phyloP scores from a whole-genome alignment of 2,888 invertebrate genomes.

The Campopleginae sp. region DNA sequence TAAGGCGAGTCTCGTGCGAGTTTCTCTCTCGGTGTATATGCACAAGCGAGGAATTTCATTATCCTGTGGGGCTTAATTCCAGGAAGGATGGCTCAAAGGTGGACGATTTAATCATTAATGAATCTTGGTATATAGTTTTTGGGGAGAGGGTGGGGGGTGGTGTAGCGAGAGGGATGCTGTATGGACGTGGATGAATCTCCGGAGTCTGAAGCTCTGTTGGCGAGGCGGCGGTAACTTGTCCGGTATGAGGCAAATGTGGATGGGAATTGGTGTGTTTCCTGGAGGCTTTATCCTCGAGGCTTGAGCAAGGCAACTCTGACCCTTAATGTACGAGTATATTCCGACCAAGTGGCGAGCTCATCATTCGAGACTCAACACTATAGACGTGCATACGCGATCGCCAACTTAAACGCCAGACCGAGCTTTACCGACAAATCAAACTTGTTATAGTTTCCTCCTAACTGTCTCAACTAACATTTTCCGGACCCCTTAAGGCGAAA shows the following conservation, averaged over 20 bases:
- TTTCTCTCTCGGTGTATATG: constrained; percentile 10
- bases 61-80: constrained; percentile 52
- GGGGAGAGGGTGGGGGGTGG: background rate
- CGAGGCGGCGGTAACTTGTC: constrained; percentile 32
- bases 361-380: constrained; percentile 60
- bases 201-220: background rate
- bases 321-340: constrained; percentile 19
- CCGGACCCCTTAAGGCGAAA: constrained; percentile 11
- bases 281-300: constrained; percentile 21
- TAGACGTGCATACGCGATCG: constrained; percentile 30
- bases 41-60: constrained; percentile 51
- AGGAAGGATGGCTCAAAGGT: constrained; percentile 11
- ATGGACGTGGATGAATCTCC: constrained; percentile 37
- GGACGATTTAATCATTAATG: constrained; percentile 56
- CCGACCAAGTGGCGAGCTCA: too few species aligned
- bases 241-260: constrained; percentile 22
- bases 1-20: background rate
- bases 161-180: background rate
- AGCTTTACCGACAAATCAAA: constrained; percentile 61
- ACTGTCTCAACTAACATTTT: constrained; percentile 39
- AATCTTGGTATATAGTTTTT: constrained; percentile 22
- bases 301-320: background rate
- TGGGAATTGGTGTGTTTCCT: constrained; percentile 13
- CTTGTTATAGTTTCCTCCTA: constrained; percentile 35
- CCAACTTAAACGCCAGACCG: constrained; percentile 6